phyloP scores from a whole-genome alignment of 2,888 invertebrate genomes.

The Brenthis hecate region DNA sequence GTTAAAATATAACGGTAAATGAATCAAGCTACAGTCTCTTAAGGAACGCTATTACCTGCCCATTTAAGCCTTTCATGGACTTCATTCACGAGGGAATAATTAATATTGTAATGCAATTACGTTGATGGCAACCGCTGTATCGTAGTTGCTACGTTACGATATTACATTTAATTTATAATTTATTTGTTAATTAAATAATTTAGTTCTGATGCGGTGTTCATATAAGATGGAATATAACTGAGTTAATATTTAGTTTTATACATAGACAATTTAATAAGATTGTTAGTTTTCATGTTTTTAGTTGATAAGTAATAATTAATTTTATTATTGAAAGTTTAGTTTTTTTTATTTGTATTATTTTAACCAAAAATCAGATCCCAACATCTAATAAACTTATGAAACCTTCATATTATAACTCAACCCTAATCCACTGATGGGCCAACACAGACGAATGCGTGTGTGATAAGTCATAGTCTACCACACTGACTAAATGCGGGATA shows the following conservation, averaged over 20 bases:
- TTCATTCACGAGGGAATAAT: conserved; percentile 67
- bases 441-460: too few relatives aligned
- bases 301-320: too few relatives aligned
- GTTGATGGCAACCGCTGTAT: conserved; percentile 46
- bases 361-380: too few relatives aligned
- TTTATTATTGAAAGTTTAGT: too few relatives aligned
- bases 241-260: background rate
- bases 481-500: too few relatives aligned
- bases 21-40: conserved; percentile 41
- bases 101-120: conserved; percentile 61
- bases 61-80: conserved; percentile 61
- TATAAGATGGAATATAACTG: conserved; percentile 6
- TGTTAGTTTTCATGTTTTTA: background rate
- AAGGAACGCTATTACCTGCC: conserved; percentile 60
- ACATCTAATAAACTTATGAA: too few relatives aligned
- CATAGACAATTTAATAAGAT: background rate
- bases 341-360: too few relatives aligned
- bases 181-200: conserved; percentile 18
- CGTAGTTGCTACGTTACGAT: conserved; percentile 23
- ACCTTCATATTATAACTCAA: too few relatives aligned
- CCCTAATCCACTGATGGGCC: too few relatives aligned
- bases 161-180: conserved; percentile 20
- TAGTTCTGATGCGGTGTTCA: conserved; percentile 7
- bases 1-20: conserved; percentile 6
- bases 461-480: too few relatives aligned